Conservation (phyloP, 2,113 vertebrate genomes). For the Cyphomyrus discorhynchus region DNA sequence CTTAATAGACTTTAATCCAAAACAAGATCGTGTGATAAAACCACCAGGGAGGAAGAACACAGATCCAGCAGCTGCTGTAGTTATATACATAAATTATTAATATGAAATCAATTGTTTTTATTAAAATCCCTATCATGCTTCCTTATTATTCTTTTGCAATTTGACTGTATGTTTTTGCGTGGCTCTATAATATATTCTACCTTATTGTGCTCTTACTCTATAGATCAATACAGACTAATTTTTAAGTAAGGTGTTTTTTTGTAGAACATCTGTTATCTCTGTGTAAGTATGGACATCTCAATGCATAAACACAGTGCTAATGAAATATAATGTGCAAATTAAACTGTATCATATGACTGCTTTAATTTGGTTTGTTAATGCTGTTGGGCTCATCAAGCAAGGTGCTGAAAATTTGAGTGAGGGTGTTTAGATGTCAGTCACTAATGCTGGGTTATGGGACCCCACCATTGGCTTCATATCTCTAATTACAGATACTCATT, state of each 20-base stretch:
- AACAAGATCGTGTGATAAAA: background rate
- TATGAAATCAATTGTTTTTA: background rate
- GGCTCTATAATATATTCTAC: background rate
- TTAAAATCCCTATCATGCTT: background rate
- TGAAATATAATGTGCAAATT: background rate
- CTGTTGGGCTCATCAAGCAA: background rate
- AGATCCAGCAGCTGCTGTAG: background rate
- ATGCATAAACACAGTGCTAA: background rate
- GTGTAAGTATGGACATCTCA: background rate
- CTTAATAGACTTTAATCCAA: background rate
- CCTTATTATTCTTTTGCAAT: background rate
- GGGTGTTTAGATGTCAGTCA: background rate
- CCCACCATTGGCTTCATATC: background rate
- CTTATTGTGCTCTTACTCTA: background rate
- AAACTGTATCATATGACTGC: background rate
- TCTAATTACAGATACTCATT: background rate
- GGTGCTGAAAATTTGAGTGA: background rate
- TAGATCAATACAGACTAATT: background rate
- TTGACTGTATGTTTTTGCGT: background rate
- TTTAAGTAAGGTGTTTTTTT: background rate
- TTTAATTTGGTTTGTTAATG: background rate
- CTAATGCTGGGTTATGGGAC: background rate
- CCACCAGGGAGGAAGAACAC: background rate
- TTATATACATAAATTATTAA: background rate
- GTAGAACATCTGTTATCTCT: background rate